Evolutionary conservation across 2,113 vertebrate species (phyloP), one percentile per base, ranked within the genome.

Genomic region (Pseudopipra pipra): DNA sequence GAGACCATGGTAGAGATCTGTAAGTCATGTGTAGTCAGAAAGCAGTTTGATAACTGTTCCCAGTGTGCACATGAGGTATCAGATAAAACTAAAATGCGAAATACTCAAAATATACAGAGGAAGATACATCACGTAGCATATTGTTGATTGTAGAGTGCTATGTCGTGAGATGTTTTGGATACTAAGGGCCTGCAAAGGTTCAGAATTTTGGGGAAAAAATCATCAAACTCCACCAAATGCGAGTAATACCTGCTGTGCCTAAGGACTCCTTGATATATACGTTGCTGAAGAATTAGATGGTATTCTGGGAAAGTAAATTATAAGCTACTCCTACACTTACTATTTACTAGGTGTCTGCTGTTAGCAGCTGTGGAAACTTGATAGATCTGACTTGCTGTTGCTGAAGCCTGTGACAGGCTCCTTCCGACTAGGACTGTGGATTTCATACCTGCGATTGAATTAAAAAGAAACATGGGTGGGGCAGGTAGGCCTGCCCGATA

Each of bases 321-420:
- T 14, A 66, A 86, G 24, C 8, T 71, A 47, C 3, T 2, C 2
- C 0, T 7, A 4, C 16, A 20, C 11, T 54, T 61, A 6, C 1
- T 22, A 35, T 27, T 74, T 43, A 16, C 24, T 66, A 56, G 21
- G 5, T 44, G 11, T 6, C 19, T 63, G 10, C 47, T 87, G 14
- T 63, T 87, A 73, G 58, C 21, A 72, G 2, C 47, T 59, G 33
- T 35, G n/a, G 22, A 44, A 67, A 25, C 30, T 73, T n/a, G 35
- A 8, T 63, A n/a, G 25, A 14, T 76, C 27, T 68, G 81, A 51
- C 39, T 54, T 74, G 37, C 15, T 11, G 12, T 84, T 86, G 25
- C 30, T 72, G 27, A 44, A 80, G 43, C 9, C 28, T 80, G n/a
- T 63, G 76, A 30, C 11, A 2, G 77, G 16, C 24, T 68, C 19